Conservation (phyloP, 2,797 vertebrate species). For the Aldrovandia affinis region DNA sequence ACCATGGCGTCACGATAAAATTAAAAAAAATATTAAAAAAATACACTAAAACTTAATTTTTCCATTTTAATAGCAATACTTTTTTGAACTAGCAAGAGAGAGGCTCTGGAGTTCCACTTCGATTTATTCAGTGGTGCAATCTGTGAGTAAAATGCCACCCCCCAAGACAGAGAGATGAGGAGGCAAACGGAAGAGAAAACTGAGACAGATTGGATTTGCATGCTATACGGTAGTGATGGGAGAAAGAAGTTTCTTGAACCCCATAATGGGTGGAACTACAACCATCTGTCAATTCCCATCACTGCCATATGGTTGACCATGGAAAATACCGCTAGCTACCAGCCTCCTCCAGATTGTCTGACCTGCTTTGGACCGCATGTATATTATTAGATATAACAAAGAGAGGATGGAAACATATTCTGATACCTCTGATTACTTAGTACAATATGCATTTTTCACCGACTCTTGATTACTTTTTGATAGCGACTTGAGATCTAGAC, state of each 20-base stretch:
- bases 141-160: background rate
- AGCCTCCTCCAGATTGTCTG: background rate
- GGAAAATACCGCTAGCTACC: background rate
- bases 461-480: background rate
- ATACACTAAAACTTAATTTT: slow-evolving; percentile 45
- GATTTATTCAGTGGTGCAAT: background rate
- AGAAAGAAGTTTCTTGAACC: background rate
- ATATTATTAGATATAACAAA: background rate
- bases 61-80: background rate
- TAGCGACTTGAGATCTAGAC: too few relatives aligned
- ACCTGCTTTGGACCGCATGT: background rate
- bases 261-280: slow-evolving; percentile 4
- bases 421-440: background rate
- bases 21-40: slow-evolving; percentile 56
- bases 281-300: background rate
- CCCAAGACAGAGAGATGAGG: background rate
- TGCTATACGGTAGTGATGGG: background rate
- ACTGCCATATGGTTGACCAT: background rate
- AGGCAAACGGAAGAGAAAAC: too few relatives aligned
- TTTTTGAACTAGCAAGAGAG: slow-evolving; percentile 26
- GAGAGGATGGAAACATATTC: background rate
- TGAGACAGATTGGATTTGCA: background rate
- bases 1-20: slow-evolving; percentile 58
- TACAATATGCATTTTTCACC: background rate
- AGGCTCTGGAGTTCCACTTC: background rate